A percentile compares a stretch with the other conserved stretches of the same genome.
These are phyloP conservation scores for Montifringilla adamsi DNA, from an alignment of 2,113 vertebrate genomes.

Conservation along the genomic window DNA sequence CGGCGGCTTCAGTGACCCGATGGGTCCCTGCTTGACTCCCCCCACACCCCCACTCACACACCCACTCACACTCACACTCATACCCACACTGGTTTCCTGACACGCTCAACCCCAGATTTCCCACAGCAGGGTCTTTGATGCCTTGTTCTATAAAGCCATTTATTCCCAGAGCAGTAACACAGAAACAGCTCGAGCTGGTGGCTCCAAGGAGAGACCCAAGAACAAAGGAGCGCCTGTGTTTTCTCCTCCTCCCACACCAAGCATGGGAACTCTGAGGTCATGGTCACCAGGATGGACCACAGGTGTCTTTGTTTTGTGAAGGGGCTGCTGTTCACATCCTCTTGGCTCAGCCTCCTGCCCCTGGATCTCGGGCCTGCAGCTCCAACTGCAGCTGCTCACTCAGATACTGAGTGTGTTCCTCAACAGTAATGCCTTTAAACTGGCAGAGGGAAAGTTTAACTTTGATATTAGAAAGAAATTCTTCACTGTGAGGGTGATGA, in stretches of 20 bases:
- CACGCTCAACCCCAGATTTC: rapidly evolving
- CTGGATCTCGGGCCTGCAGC: rapidly evolving
- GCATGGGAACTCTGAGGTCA: rapidly evolving
- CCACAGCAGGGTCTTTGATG: rapidly evolving
- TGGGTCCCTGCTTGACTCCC: rapidly evolving
- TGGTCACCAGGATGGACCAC: not conserved
- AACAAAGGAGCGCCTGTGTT: rapidly evolving
- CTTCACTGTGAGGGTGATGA: not conserved
- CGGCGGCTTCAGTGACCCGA: rapidly evolving
- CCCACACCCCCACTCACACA: not conserved
- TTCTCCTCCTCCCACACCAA: rapidly evolving
- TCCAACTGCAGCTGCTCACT: not conserved
- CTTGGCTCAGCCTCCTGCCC: rapidly evolving
- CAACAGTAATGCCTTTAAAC: not conserved
- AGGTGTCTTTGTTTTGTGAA: not conserved
- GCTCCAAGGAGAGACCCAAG: rapidly evolving
- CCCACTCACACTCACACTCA: not conserved
- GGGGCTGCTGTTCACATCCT: rapidly evolving
- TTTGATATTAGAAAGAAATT: not conserved
- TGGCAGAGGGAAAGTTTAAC: not conserved
- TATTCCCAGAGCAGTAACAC: rapidly evolving
- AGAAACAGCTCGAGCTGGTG: not conserved
- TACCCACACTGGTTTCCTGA: not conserved
- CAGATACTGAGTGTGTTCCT: not conserved
- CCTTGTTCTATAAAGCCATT: not conserved